Evolutionary conservation across 2,113 vertebrate species (phyloP).

Genomic region (Lamprotornis superbus): DNA sequence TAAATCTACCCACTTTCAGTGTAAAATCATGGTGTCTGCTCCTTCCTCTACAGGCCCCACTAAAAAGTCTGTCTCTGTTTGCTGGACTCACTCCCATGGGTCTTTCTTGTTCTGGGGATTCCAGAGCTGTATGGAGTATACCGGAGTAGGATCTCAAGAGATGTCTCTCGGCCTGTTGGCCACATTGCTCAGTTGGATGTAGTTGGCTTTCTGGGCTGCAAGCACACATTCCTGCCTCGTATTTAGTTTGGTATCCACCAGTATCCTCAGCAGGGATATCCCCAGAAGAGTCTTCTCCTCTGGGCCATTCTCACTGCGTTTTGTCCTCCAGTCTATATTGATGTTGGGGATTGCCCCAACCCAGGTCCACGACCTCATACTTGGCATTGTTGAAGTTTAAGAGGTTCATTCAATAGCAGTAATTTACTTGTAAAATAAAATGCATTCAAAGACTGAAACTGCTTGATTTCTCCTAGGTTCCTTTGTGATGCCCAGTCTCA

Average conservation of each 20-base stretch:
- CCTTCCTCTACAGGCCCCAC: neutral
- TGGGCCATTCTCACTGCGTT: neutral
- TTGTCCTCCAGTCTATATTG: rapidly evolving
- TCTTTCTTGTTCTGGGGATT: neutral
- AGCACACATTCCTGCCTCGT: rapidly evolving
- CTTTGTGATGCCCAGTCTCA: neutral
- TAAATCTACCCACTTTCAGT: neutral
- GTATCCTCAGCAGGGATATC: too few relatives aligned
- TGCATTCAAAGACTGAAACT: neutral
- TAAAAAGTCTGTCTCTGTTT: neutral
- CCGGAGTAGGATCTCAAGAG: neutral
- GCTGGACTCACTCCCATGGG: neutral
- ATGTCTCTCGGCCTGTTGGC: neutral
- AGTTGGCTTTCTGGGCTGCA: neutral
- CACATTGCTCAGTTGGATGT: neutral
- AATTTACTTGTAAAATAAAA: neutral
- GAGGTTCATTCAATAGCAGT: neutral
- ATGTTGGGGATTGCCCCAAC: rapidly evolving
- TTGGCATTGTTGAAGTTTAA: neutral
- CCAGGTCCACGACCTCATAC: neutral
- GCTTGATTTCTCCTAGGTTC: neutral
- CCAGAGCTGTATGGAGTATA: neutral
- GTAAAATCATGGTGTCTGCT: neutral
- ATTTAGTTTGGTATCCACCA: neutral
- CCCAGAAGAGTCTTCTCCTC: neutral